Evolutionary conservation across 2,797 vertebrate genomes (phyloP), one percentile per base, ranked within the genome.

Genomic region (Tolypeutes matacus): DNA sequence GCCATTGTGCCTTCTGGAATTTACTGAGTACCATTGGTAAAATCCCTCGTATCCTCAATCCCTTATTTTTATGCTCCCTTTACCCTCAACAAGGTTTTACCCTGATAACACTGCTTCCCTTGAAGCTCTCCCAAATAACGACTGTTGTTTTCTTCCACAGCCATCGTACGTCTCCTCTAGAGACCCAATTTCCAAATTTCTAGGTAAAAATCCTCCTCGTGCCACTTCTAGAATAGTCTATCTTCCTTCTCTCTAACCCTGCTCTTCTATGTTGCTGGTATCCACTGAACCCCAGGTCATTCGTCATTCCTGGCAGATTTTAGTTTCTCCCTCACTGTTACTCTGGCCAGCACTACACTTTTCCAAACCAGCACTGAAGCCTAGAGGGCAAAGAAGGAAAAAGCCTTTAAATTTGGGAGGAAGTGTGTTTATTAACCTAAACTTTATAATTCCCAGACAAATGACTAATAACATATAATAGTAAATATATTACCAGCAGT

Each of bases 321-420:
- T 78, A 78, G 34, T 78, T 56, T 78, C 62, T 53, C 42, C 34
- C 51, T 78, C 18, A 42, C 29, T 29, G 39, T 81, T 42, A 49
- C 31, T 70, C 21, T 58, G 65, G 31, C 51, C 17, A 70, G 27
- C 17, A 60, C 17, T 51, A 51, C 25, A 82, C 12, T 64, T 64
- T 73, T 86, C 67, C 72, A 83, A 91, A 72, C 21, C 29, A 42
- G 78, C 31, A 67, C 36, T 56, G 13, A 91, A 93, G 95, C 11
- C 21, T 80, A 58, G 81, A 95, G 94, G 77, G 27, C 34, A 90
- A 90, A 84, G 49, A 8, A 91, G 13, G 60, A 85, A 13, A 10
- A 58, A 27, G 0, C 13, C 7, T 60, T 89, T 60, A 70, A 60
- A 29, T 36, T 90, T 10, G 70, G 51, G 42, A 62, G 9, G 23